Conservation (phyloP, 2,888 invertebrate genomes). For the Dioctria linearis region DNA sequence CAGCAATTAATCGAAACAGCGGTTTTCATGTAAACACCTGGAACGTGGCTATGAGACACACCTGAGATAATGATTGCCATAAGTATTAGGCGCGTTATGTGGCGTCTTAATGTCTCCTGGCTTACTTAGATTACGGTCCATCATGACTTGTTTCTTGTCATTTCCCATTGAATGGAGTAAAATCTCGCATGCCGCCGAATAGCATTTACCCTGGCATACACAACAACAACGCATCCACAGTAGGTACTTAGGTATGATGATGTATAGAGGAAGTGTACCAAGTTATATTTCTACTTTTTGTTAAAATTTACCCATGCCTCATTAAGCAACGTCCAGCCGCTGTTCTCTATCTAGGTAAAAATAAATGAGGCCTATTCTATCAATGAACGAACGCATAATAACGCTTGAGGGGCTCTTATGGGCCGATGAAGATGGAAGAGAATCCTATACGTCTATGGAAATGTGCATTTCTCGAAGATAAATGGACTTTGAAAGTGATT, state of each 20-base stretch:
- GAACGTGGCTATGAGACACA: conserved; percentile 29
- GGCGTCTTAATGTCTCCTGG: conserved; percentile 47
- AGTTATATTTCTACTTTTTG: conserved; percentile 2
- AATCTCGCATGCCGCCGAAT: no score
- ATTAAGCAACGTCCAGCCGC: not conserved
- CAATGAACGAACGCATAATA: not conserved
- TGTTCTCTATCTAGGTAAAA: not conserved
- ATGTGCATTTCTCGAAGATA: no score
- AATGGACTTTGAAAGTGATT: conserved; percentile 36
- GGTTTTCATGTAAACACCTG: conserved; percentile 38
- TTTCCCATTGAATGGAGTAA: conserved; percentile 4
- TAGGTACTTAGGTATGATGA: not conserved
- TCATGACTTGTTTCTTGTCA: conserved; percentile 10
- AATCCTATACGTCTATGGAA: conserved; percentile 11
- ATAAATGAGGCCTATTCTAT: conserved; percentile 15
- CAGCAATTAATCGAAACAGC: conserved; percentile 20
- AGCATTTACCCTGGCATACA: not conserved
- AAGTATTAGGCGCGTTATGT: conserved; percentile 32
- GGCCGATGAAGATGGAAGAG: conserved; percentile 8
- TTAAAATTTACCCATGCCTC: conserved; percentile 1
- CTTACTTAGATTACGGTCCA: conserved; percentile 15
- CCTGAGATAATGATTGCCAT: conserved; percentile 37
- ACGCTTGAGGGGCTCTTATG: not conserved
- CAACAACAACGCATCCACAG: not conserved
- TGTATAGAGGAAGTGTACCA: not conserved